Evolutionary conservation across 2,888 invertebrate species (phyloP), one percentile per base, ranked within the genome.

Genomic region (Cinara cedri): DNA sequence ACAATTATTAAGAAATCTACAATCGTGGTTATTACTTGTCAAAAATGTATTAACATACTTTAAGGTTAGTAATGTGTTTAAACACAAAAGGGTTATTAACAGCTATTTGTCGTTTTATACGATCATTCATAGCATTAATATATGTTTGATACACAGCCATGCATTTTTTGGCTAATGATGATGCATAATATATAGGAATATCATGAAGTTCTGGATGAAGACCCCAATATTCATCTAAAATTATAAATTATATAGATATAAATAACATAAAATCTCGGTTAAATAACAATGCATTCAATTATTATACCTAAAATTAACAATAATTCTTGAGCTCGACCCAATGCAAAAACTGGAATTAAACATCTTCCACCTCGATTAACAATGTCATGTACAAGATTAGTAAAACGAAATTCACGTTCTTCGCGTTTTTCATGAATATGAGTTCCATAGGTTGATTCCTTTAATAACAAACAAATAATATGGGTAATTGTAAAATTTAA

Each of bases 81-180:
- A 99, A 99, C 2, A 98, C 95, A 87, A 99, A 99, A 0, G 99
- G 99, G 88, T 99, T 99, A 86, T 96, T 97, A 82, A 98, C 93
- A 1, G 97, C 96, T 85, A 99, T 98, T 88, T 98, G 98, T 1
- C 97, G 87, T 16, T 94, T 90, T 83, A 99, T 99, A 85, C 93
- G 92, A 84, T 98, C 97, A 87, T 99, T 99, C 99, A 99, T 99
- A 0, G 98, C 98, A 87, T 98, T 98, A 3, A 99, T 93, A 86
- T 98, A 99, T 0, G 99, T 99, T 87, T 99, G 99, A 88, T 99
- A 99, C 0, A 99, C 99, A 80, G 97, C 95, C 98, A 99, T 99
- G 85, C 99, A 99, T 86, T 99, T 99, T 87, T 99, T 99, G 66
- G 99, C 99, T 82, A 99, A 88, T 0, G 98, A 97, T 0, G 98